Evolutionary conservation across 2,797 vertebrate species (phyloP).

Genomic region (Borostomias antarcticus): DNA sequence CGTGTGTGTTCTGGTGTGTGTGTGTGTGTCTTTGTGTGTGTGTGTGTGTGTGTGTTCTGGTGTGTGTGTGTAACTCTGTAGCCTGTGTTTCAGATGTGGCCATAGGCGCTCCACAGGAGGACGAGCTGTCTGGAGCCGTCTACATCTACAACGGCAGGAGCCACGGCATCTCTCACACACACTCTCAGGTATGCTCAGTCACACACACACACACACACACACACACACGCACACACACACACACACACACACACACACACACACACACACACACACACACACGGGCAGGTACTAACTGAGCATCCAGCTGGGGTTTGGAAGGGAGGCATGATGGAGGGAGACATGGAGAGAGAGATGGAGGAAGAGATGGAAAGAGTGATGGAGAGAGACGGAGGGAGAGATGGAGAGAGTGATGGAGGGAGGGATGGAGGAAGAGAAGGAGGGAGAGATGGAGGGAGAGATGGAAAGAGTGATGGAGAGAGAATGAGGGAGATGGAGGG

Average conservation of each 20-base stretch:
- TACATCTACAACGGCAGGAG: conserved; percentile 96
- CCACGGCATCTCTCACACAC: conserved; percentile 83
- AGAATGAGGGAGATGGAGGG: no score
- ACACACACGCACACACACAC: conserved; percentile 5
- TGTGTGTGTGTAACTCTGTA: no score
- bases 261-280: conserved; percentile 23
- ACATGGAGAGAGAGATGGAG: no score
- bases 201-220: conserved; percentile 1
- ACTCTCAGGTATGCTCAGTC: conserved; percentile 84
- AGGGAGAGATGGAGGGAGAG: no score
- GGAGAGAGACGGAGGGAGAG: no score
- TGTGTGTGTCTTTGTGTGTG: conserved; percentile 32
- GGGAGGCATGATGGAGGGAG: background rate
- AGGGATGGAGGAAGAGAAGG: no score
- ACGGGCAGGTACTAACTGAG: no score
- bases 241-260: conserved; percentile 15
- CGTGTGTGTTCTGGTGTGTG: conserved; percentile 23
- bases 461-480: no score
- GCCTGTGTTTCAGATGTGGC: conserved; percentile 85
- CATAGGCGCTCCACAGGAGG: conserved; percentile 93
- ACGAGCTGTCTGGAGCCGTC: conserved; percentile 86
- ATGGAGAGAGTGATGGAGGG: no score
- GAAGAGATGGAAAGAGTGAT: no score
- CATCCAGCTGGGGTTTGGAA: background rate
- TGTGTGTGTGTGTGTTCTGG: conserved; percentile 18